These are phyloP conservation scores for Corythoichthys intestinalis DNA, from an alignment of 2,113 vertebrate genomes.

Conservation along the genomic window DNA sequence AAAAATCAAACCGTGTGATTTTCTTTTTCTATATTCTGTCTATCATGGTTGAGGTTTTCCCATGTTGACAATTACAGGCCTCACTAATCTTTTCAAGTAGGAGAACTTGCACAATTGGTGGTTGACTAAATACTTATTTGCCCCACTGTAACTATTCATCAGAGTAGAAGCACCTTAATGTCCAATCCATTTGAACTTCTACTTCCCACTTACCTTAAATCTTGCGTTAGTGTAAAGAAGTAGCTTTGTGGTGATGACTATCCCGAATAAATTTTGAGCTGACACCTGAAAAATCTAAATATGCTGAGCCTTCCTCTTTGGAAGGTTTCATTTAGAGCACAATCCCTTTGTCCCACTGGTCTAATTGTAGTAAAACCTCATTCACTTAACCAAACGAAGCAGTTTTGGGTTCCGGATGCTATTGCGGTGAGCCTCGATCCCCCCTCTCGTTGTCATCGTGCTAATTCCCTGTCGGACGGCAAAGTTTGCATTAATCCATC, in stretches of 20 bases:
- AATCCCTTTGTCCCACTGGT: slow-evolving; percentile 59
- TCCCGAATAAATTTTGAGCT: slow-evolving; percentile 22
- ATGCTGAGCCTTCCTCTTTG: slow-evolving; percentile 49
- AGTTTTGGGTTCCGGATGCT: slow-evolving; percentile 57
- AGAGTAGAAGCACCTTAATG: too few species aligned
- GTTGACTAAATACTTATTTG: too few species aligned
- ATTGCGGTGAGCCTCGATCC: slow-evolving; percentile 25
- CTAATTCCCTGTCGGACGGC: slow-evolving; percentile 40
- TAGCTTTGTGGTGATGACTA: background rate
- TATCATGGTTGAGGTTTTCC: too few species aligned
- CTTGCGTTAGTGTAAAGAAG: background rate
- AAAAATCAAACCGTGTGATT: too few species aligned
- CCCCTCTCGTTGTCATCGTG: background rate
- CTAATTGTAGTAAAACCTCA: slow-evolving; percentile 51
- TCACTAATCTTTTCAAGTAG: too few species aligned
- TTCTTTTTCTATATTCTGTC: too few species aligned
- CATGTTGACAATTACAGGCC: too few species aligned
- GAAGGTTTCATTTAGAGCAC: slow-evolving; percentile 52
- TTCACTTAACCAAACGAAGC: slow-evolving; percentile 58
- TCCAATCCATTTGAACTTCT: too few species aligned
- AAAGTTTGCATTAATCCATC: slow-evolving; percentile 51
- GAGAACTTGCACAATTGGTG: too few species aligned
- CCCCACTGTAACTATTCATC: too few species aligned
- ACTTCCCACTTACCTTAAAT: background rate
- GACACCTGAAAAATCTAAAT: slow-evolving; percentile 35